Evolutionary conservation across 2,888 invertebrate genomes (phyloP).

Genomic region (Caenorhabditis sp.): DNA sequence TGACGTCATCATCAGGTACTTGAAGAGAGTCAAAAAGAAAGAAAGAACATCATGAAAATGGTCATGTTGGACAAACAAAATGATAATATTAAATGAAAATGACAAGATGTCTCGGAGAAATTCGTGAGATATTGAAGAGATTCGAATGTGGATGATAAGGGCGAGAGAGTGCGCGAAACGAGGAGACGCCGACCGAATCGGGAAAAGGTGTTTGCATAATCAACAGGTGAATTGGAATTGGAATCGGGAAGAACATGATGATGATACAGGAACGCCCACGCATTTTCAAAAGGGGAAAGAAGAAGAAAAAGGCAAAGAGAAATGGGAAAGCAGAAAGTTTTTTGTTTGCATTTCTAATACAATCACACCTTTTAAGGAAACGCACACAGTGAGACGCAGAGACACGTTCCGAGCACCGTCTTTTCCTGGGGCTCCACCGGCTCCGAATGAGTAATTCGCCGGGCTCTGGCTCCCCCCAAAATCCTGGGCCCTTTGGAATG

Average conservation of each 20-base stretch:
- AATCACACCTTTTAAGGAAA: conserved; percentile 48
- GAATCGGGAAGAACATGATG: background rate
- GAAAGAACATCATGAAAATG: background rate
- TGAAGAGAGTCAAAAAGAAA: no score
- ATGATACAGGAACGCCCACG: conserved; percentile 13
- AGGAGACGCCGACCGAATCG: background rate
- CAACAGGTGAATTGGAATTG: no score
- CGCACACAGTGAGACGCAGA: conserved; percentile 15
- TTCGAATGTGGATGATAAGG: background rate
- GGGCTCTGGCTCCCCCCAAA: no score
- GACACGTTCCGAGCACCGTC: background rate
- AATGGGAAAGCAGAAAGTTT: conserved; percentile 26
- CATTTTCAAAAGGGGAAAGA: conserved; percentile 10
- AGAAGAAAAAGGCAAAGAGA: conserved; percentile 2
- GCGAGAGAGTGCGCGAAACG: no score
- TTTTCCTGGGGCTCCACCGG: no score
- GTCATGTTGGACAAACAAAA: no score
- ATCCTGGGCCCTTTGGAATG: no score
- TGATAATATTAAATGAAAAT: no score
- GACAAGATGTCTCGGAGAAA: background rate
- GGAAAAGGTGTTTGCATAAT: conserved; percentile 48
- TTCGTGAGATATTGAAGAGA: conserved; percentile 11
- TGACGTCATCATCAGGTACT: no score
- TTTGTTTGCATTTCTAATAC: conserved; percentile 52
- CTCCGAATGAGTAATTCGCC: no score